Conservation (phyloP, 2,797 vertebrate species). For the Pangasius sanitwongsei region DNA sequence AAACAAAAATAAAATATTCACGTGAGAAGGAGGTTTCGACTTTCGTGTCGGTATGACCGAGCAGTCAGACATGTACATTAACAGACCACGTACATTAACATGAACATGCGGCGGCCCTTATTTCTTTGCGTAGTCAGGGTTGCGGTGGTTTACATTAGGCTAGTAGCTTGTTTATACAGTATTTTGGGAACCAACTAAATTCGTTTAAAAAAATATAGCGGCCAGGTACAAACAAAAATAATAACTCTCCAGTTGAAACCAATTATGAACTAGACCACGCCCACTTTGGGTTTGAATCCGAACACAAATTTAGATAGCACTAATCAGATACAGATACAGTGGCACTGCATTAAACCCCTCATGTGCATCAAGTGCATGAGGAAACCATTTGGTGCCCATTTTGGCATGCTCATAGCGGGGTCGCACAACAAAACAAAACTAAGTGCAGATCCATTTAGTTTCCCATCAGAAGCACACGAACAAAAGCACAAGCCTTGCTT, state of each 20-base stretch:
- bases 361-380: neutral
- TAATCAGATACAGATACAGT: neutral
- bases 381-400: neutral
- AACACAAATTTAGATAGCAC: neutral
- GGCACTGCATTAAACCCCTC: neutral
- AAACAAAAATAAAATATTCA: neutral
- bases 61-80: neutral
- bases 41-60: neutral
- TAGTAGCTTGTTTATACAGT: neutral
- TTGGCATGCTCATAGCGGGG: neutral
- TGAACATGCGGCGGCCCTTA: neutral
- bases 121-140: neutral
- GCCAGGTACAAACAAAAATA: neutral
- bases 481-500: conserved; percentile 2
- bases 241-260: neutral
- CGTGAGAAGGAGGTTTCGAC: neutral
- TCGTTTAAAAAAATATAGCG: neutral
- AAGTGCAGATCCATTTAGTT: neutral
- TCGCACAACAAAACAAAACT: neutral
- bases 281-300: neutral
- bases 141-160: neutral
- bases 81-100: neutral
- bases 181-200: neutral
- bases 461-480: neutral
- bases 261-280: neutral